Conservation (phyloP, 2,888 invertebrate species). For the Euzetes globulus region DNA sequence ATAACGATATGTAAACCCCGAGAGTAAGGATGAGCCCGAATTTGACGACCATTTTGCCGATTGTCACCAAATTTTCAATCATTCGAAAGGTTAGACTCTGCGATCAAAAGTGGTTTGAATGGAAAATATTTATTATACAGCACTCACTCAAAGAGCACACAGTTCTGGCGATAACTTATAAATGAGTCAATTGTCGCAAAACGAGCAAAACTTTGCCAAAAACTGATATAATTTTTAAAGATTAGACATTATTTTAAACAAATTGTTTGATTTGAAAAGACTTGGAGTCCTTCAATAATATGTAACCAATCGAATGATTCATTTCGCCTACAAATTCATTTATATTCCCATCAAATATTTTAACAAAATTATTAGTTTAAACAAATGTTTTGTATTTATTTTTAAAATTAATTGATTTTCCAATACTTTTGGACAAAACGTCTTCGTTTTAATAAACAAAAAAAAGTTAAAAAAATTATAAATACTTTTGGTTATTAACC, state of each 20-base stretch:
- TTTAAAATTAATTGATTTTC: too few relatives aligned
- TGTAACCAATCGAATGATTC: background rate
- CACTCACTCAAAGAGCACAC: background rate
- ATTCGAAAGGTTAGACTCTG: background rate
- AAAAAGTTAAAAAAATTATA: too few relatives aligned
- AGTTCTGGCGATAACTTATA: slow-evolving; percentile 10
- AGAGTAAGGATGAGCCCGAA: background rate
- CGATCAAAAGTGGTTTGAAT: background rate
- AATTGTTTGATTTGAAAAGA: background rate
- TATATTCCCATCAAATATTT: too few relatives aligned
- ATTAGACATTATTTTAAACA: background rate
- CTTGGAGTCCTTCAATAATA: background rate
- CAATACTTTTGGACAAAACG: too few relatives aligned
- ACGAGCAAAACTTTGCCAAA: slow-evolving; percentile 16
- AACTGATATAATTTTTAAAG: slow-evolving; percentile 1
- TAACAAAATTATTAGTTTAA: too few relatives aligned
- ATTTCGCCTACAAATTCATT: too few relatives aligned
- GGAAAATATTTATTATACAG: background rate
- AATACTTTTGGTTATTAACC: too few relatives aligned
- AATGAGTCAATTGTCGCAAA: slow-evolving; percentile 22
- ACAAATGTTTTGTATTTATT: too few relatives aligned
- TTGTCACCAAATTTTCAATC: background rate
- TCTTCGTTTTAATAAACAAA: too few relatives aligned
- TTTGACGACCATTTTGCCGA: background rate
- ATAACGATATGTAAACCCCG: background rate